Evolutionary conservation across 2,888 invertebrate species (phyloP), one percentile per base, ranked within the genome.

Genomic region (Buathra laborator): DNA sequence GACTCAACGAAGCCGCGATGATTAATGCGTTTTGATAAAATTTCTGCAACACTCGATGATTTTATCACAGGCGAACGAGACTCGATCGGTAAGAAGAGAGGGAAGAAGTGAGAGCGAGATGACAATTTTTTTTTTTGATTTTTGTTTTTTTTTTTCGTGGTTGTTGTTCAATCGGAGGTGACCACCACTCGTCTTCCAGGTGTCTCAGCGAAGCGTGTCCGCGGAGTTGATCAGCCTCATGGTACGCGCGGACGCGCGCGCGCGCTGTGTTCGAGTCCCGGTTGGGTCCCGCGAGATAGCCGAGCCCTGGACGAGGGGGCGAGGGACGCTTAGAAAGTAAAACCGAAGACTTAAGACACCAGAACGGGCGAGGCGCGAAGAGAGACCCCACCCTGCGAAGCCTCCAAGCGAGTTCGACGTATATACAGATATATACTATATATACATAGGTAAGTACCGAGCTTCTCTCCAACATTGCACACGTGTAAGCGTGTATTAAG

Each of bases 251-350:
- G 43, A 67, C 44, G 70, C 67, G 37, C 37, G 37, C 37, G 37
- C 37, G 37, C 56, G 56, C 56, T 19, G 56, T 56, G 71, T 70
- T 77, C 76, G 77, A 77, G 44, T 75, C 75, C 75, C 48, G 44
- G 78, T 48, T 70, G 78, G 71, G 46, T 46, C 56, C 71, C 79
- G 43, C 37, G 51, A 78, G 46, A 70, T 32, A 64, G 59, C 48
- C 71, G 59, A 80, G 71, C 24, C 71, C 75, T 74, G 72, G 48
- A 66, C 71, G 81, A 59, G 79, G 82, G 78, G 70, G 64, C 71
- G 86, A 84, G 85, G 89, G 87, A 85, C 89, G 90, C 90, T 92
- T 92, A 93, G 93, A 93, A 93, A 93, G 93, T 93, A 93, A 93
- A 93, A 93, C 92, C 90, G 90, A 93, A 92, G 92, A 90, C 62